phyloP scores from a whole-genome alignment of 1,140 invertebrate genomes.

The Cherax quadricarinatus region DNA sequence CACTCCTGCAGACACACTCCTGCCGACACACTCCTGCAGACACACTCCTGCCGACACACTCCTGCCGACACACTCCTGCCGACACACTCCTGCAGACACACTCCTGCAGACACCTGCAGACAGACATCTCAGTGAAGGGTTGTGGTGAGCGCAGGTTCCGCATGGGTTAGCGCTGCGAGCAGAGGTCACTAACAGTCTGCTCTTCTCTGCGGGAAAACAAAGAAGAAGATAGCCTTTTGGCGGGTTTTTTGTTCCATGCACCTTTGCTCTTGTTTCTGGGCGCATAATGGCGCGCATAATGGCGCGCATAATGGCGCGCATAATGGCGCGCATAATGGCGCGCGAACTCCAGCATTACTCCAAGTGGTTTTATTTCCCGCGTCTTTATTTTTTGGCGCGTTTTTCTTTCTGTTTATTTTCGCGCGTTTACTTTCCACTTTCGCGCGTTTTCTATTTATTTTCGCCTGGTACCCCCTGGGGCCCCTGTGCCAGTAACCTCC shows the following conservation, averaged over 20 bases:
- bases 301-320: no score
- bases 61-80: not conserved
- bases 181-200: not conserved
- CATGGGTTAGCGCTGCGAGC: not conserved
- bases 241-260: not conserved
- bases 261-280: no score
- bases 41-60: not conserved
- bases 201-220: not conserved
- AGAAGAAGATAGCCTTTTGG: conserved; percentile 19
- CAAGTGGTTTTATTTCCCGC: no score
- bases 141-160: not conserved
- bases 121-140: not conserved
- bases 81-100: not conserved
- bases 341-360: no score
- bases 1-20: not conserved
- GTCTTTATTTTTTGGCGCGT: no score
- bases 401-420: no score
- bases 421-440: no score
- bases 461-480: no score
- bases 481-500: no score
- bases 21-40: not conserved
- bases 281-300: no score
- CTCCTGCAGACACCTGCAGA: not conserved
- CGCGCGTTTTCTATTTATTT: no score
- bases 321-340: no score